Percentiles rank a stretch among this genome's conserved stretches.
Conservation (phyloP, 2,888 invertebrate species). For the Panorpa germanica region DNA sequence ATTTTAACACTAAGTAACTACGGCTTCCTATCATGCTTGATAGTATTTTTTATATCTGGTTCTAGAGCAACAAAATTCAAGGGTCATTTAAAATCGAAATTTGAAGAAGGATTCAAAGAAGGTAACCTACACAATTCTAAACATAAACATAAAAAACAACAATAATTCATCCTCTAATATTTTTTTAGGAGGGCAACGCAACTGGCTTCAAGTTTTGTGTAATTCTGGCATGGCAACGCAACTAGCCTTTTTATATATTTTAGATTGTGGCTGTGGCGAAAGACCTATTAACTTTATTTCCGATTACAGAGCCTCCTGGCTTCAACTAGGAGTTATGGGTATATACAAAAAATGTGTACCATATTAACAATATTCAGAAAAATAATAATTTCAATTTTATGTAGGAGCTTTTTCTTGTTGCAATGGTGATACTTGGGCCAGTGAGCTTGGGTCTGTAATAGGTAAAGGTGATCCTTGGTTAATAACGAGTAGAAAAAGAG, state of each 20-base stretch:
- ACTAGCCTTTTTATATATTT: slow-evolving; percentile 53
- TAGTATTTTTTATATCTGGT: slow-evolving; percentile 61
- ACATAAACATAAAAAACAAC: slow-evolving; percentile 2
- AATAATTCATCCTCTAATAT: slow-evolving; percentile 8
- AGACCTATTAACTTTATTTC: slow-evolving; percentile 55
- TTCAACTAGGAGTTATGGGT: slow-evolving; percentile 63
- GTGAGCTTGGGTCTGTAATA: slow-evolving; percentile 66
- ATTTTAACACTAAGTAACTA: slow-evolving; percentile 58
- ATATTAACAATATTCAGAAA: background rate
- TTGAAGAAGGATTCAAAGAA: slow-evolving; percentile 65
- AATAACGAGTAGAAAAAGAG: slow-evolving; percentile 50
- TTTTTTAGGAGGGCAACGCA: slow-evolving; percentile 59
- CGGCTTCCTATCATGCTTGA: slow-evolving; percentile 50
- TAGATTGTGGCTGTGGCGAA: slow-evolving; percentile 65
- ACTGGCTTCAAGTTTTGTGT: slow-evolving; percentile 79
- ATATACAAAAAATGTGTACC: slow-evolving; percentile 13
- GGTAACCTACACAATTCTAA: slow-evolving; percentile 25
- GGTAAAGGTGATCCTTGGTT: slow-evolving; percentile 48
- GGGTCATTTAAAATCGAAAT: slow-evolving; percentile 37
- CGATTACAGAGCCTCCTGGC: slow-evolving; percentile 64
- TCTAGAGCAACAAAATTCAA: slow-evolving; percentile 68
- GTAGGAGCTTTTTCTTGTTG: slow-evolving; percentile 57
- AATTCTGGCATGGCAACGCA: slow-evolving; percentile 78
- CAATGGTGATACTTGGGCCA: slow-evolving; percentile 84
- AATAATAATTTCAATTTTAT: slow-evolving; percentile 11